Evolutionary conservation across 2,888 invertebrate species (phyloP), one percentile per base, ranked within the genome.

Genomic region (Pseudococcus viburni): DNA sequence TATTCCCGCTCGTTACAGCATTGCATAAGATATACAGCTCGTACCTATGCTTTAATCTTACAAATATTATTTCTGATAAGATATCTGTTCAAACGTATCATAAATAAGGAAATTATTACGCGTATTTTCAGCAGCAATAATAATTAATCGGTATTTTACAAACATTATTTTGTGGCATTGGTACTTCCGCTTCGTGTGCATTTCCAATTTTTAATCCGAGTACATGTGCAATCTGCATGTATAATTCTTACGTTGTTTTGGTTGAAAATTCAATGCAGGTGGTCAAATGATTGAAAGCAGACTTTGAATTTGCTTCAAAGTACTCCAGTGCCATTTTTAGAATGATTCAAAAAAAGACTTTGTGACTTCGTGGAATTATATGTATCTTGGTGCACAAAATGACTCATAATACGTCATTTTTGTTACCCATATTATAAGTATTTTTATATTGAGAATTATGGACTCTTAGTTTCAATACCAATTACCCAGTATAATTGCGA

Each of bases 41-140:
- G 7, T 59, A 17, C n/a, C 42, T 59, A n/a, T 33, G 73, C 15
- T 22, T 64, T 64, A 64, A 64, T 64, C 64, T 19, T 73, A 77
- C 33, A 77, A 39, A 77, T 77, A 77, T 77, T 17, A 77, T 39
- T 15, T 77, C 17, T 39, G 77, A 77, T 77, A 77, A 77, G 77
- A 39, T 39, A 39, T 4, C 15, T 77, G 12, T 77, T 39, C 39
- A 39, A 7, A 77, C 77, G 15, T 39, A 17, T 77, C 17, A 77
- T 77, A 39, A 77, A 77, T 77, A 77, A 77, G 39, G 77, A 77
- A 77, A 77, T 39, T 77, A 77, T 77, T 77, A 39, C 19, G 77
- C 77, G 39, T 15, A 77, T 77, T 39, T 77, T 77, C 33, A 39
- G 8, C 39, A n/a, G 17, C 39, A 77, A 19, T 77, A 77, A 77